Percentiles rank a stretch among this genome's conserved stretches.
These are phyloP conservation scores for Dreissena rostriformis DNA, from an alignment of 1,140 invertebrate genomes.

Conservation along the genomic window DNA sequence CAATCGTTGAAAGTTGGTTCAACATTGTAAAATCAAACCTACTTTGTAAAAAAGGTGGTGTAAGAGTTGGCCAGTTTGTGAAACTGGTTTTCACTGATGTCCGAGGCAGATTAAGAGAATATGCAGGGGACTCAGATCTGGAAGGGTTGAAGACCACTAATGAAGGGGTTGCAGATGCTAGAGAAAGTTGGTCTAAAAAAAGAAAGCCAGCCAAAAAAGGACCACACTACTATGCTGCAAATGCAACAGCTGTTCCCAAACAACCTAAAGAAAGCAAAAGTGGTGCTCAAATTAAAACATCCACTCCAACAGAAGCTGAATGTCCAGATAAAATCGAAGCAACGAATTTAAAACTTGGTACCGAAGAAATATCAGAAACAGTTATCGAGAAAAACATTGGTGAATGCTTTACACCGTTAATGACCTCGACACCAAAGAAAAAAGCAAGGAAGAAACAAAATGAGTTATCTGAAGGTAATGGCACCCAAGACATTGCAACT, in stretches of 20 bases:
- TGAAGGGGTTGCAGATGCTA: background rate
- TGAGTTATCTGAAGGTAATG: too few relatives aligned
- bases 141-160: background rate
- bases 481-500: background rate
- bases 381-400: background rate
- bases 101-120: background rate
- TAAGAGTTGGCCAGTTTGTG: background rate
- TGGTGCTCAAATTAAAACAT: background rate
- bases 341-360: background rate
- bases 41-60: background rate
- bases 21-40: background rate
- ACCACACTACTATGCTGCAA: background rate
- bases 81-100: background rate
- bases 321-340: background rate
- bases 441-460: too few relatives aligned
- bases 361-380: background rate
- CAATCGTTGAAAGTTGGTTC: background rate
- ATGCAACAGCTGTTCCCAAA: conserved; percentile 1
- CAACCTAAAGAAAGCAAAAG: conserved; percentile 1
- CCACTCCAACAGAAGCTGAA: background rate
- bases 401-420: background rate
- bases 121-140: background rate
- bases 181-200: background rate
- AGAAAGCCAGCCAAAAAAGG: background rate
- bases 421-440: background rate